Percentiles rank a stretch among this genome's conserved stretches.
phyloP scores from a whole-genome alignment of 2,888 invertebrate genomes.

The Hecatera dysodea region DNA sequence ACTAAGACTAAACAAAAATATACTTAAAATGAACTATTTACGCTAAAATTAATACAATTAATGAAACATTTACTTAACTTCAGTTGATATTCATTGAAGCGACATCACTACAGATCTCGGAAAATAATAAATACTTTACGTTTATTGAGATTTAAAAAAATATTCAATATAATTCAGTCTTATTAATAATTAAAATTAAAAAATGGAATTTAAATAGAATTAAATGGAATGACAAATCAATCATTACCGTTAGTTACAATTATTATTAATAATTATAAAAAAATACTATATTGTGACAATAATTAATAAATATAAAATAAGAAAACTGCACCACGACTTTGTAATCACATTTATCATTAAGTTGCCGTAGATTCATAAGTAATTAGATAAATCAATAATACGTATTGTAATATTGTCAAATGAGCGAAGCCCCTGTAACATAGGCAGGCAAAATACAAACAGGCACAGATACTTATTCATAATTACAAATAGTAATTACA shows the following conservation, averaged over 20 bases:
- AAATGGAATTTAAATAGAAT: constrained; percentile 65
- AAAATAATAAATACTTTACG: constrained; percentile 65
- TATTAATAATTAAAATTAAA: constrained; percentile 65
- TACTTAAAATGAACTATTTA: constrained; percentile 72
- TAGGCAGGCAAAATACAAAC: neutral
- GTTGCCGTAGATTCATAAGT: neutral
- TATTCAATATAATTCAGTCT: constrained; percentile 69
- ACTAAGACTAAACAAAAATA: constrained; percentile 81
- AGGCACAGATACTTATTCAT: constrained; percentile 6
- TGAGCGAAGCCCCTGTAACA: constrained; percentile 1
- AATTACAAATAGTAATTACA: constrained; percentile 15
- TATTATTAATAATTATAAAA: constrained; percentile 38
- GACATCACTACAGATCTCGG: constrained; percentile 36
- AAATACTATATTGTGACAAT: constrained; percentile 28
- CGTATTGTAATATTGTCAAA: constrained; percentile 32
- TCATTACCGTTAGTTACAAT: constrained; percentile 56
- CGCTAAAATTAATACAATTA: constrained; percentile 70
- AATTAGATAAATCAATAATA: neutral
- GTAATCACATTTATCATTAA: constrained; percentile 14
- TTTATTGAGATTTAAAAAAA: constrained; percentile 67
- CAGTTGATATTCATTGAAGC: constrained; percentile 60
- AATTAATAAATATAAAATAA: constrained; percentile 39
- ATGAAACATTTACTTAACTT: constrained; percentile 66
- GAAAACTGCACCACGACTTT: constrained; percentile 42
- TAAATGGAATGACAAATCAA: constrained; percentile 64